A percentile compares a stretch with the other conserved stretches of the same genome.
Evolutionary conservation across 2,888 invertebrate species (phyloP).

Genomic region (Drosophila tanythrix): DNA sequence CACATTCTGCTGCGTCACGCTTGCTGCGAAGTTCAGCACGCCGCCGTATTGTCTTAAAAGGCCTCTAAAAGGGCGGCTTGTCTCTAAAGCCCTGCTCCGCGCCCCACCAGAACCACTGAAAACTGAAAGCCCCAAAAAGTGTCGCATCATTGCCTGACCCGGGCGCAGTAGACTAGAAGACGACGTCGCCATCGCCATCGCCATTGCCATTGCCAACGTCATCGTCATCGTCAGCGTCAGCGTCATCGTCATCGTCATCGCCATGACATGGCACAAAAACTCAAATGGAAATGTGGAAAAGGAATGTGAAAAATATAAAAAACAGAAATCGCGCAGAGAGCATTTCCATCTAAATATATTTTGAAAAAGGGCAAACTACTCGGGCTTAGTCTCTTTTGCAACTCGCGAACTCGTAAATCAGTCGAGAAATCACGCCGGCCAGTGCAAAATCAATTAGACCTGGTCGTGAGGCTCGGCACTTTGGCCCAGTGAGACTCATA

Average conservation of each 20-base stretch:
- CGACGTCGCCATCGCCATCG: constrained; percentile 57
- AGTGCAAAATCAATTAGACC: constrained; percentile 73
- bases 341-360: constrained; percentile 9
- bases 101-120: constrained; percentile 29
- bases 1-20: constrained; percentile 62
- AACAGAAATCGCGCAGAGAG: constrained; percentile 18
- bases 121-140: constrained; percentile 40
- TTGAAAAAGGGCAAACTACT: constrained; percentile 4
- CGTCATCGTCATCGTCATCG: constrained; percentile 11
- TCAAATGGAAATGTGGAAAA: constrained; percentile 1
- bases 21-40: constrained; percentile 77
- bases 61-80: constrained; percentile 57
- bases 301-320: constrained; percentile 3
- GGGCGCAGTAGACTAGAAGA: constrained; percentile 76
- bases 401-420: constrained; percentile 37
- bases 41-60: constrained; percentile 72
- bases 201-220: constrained; percentile 27
- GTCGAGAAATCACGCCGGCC: constrained; percentile 53
- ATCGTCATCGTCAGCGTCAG: constrained; percentile 56
- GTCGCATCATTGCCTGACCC: constrained; percentile 69
- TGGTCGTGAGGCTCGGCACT: constrained; percentile 48
- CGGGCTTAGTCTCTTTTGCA: not conserved
- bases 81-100: constrained; percentile 65
- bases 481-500: constrained; percentile 73
- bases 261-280: constrained; percentile 40